Evolutionary conservation across 2,888 invertebrate genomes (phyloP).

Genomic region (Polietes domitor): DNA sequence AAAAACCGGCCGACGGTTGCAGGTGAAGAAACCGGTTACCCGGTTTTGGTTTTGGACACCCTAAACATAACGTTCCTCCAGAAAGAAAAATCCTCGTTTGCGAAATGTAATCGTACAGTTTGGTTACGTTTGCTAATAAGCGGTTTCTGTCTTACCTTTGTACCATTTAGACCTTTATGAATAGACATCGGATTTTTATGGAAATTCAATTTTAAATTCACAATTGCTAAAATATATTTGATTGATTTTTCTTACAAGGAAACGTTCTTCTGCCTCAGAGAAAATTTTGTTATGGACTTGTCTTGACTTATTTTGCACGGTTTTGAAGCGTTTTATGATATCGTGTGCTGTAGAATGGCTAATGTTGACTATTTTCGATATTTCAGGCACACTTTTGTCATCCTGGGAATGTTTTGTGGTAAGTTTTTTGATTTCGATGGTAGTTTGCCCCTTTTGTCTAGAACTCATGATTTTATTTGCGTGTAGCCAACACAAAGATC

Average conservation of each 20-base stretch:
- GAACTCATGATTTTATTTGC: background rate
- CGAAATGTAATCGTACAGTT: constrained; percentile 12
- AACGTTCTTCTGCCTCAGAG: constrained; percentile 19
- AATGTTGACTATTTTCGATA: background rate
- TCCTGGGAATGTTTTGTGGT: background rate
- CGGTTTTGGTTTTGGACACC: too few relatives aligned
- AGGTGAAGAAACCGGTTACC: too few relatives aligned
- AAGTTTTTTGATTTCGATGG: constrained; percentile 24
- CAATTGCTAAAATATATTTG: background rate
- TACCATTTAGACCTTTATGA: constrained; percentile 28
- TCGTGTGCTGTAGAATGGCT: constrained; percentile 10
- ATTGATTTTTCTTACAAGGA: constrained; percentile 14
- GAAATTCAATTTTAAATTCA: background rate
- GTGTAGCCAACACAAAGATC: background rate
- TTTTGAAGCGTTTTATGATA: constrained; percentile 10
- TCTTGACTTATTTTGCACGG: background rate
- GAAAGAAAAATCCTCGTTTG: constrained; percentile 29
- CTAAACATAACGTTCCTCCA: constrained; percentile 34
- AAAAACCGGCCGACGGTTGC: too few relatives aligned
- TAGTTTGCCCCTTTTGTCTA: constrained; percentile 13
- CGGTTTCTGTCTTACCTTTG: constrained; percentile 2
- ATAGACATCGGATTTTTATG: constrained; percentile 11
- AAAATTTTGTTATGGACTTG: constrained; percentile 1
- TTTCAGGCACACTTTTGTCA: background rate
- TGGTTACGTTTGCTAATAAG: background rate